Evolutionary conservation across 2,797 vertebrate genomes (phyloP).

Genomic region (Sorex maritimensis): DNA sequence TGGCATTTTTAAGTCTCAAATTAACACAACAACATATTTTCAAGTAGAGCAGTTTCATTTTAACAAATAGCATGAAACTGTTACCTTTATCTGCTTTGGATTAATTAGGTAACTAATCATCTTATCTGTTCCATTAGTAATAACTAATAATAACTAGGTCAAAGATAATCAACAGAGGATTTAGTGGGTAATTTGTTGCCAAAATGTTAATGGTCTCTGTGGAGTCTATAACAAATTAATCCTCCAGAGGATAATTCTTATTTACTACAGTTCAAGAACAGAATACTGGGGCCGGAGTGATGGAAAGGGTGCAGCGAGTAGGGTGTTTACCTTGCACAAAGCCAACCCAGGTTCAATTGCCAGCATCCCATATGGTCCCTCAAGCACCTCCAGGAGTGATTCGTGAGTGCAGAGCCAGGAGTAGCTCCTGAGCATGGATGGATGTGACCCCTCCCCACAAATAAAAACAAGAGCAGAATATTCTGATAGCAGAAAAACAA

Average conservation of each 20-base stretch:
- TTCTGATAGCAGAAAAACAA: background rate
- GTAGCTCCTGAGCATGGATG: too few species aligned
- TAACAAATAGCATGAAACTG: background rate
- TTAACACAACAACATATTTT: constrained; percentile 47
- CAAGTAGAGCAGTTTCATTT: constrained; percentile 19
- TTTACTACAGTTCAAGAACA: background rate
- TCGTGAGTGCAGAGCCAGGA: too few species aligned
- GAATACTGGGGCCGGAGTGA: background rate
- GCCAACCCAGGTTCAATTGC: too few species aligned
- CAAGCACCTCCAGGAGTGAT: too few species aligned
- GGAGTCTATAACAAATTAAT: background rate
- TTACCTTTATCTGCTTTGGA: background rate
- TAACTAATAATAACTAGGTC: background rate
- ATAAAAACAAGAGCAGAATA: too few species aligned
- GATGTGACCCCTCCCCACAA: too few species aligned
- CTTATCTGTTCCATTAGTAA: background rate
- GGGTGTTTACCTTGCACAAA: too few species aligned
- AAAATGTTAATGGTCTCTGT: background rate
- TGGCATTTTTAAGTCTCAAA: constrained; percentile 27
- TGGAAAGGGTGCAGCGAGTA: too few species aligned
- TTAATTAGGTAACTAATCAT: background rate
- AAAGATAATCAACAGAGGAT: constrained; percentile 5
- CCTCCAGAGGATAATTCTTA: constrained; percentile 17
- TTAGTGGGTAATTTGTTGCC: background rate
- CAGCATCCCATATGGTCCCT: too few species aligned